Evolutionary conservation across 23 tunicate genomes (phyloP), one percentile per base, ranked within the genome.

Genomic region (Trididemnum miniatum): DNA sequence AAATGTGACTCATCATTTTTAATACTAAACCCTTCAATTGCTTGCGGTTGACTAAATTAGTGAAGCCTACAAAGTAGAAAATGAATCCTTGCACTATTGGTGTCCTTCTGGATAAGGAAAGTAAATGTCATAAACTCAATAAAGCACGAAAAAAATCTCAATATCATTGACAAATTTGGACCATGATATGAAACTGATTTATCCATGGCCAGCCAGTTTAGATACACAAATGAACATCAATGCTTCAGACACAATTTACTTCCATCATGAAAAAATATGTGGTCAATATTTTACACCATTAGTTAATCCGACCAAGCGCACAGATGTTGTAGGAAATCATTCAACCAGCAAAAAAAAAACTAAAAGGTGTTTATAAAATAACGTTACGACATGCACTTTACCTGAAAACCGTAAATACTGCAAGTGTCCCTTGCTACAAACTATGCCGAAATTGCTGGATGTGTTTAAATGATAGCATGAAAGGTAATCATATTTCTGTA

Each of bases 181-280:
- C 54, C 54, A 44, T 44, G 15, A 44, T 44, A 7, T 44, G 67
- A 62, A 62, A 25, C 27, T 12, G 29, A 62, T 62, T 62, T 62
- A 62, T 62, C 27, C 22, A 20, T 62, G 67, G 67, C 67, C 25
- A 20, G 67, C 67, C 26, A 26, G 67, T 4, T 62, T 62, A n/a
- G 29, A 62, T 62, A 44, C 54, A 44, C 29, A 62, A 62, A 20
- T 25, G 29, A 26, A 20, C 5, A 20, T 62, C 4, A 62, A 62
- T 12, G 67, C 27, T 20, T 20, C 15, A 20, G 67, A n/a, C 27
- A 62, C 67, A 15, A 62, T 62, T 62, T 62, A 26, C 29, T 62
- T n/a, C 26, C 27, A 62, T 62, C 67, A 62, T 62, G 67, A 62
- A 62, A 15, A 62, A n/a, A n/a, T 20, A 62, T 62, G 15, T 62